Percentiles rank a stretch among this genome's conserved stretches.
Conservation (phyloP, 2,888 invertebrate genomes). For the Brassicogethes aeneus region DNA sequence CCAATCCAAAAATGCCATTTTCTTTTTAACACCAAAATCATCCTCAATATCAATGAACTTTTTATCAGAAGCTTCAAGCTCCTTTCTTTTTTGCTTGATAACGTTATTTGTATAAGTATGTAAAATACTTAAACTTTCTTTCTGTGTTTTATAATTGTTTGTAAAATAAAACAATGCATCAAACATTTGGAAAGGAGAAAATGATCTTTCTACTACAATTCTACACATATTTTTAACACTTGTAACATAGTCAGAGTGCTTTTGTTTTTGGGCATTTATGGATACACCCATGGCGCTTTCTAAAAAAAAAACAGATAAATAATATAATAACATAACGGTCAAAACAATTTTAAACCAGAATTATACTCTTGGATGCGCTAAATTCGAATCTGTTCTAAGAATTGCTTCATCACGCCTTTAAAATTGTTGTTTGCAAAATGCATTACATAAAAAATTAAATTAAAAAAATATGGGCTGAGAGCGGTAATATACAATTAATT, state of each 20-base stretch:
- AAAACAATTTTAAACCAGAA: too few relatives aligned
- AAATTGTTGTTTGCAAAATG: too few relatives aligned
- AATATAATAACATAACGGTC: not conserved
- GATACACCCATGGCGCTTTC: slow-evolving; percentile 79
- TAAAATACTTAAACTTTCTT: slow-evolving; percentile 40
- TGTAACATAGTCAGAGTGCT: slow-evolving; percentile 60
- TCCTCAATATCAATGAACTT: slow-evolving; percentile 1
- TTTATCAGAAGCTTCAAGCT: not conserved
- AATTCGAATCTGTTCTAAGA: too few relatives aligned
- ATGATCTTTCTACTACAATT: slow-evolving; percentile 27
- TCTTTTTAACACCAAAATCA: slow-evolving; percentile 47
- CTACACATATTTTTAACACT: slow-evolving; percentile 51
- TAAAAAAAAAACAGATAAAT: slow-evolving; percentile 28
- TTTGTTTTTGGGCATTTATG: slow-evolving; percentile 60
- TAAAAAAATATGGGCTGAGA: too few relatives aligned
- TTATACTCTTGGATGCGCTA: too few relatives aligned
- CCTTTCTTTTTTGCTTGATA: slow-evolving; percentile 29
- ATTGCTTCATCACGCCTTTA: too few relatives aligned
- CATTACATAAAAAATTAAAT: too few relatives aligned
- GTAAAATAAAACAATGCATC: slow-evolving; percentile 45
- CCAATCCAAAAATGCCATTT: slow-evolving; percentile 58
- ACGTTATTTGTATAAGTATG: slow-evolving; percentile 49
- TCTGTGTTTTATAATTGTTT: slow-evolving; percentile 49
- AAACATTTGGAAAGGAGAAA: slow-evolving; percentile 44
- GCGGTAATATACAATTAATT: too few relatives aligned